These are phyloP conservation scores for Brachionus paranguensis DNA, from an alignment of 1,140 invertebrate species.

Conservation along the genomic window DNA sequence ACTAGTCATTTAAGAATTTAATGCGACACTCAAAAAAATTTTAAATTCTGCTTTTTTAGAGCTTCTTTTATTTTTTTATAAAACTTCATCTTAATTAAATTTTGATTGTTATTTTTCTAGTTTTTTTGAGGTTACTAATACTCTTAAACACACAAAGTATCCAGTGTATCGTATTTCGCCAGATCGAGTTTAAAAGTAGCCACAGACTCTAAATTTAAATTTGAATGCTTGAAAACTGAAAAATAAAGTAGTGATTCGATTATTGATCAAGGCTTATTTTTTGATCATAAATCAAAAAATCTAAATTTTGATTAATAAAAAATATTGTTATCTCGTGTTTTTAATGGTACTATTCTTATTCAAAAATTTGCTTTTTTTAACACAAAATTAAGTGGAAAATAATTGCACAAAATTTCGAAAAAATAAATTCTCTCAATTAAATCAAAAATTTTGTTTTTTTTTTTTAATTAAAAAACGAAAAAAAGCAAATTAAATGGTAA, in stretches of 20 bases:
- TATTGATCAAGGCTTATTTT: neutral
- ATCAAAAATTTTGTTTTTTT: too few species aligned
- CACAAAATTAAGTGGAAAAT: too few species aligned
- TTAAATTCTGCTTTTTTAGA: neutral
- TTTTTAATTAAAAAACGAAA: too few species aligned
- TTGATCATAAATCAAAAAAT: neutral
- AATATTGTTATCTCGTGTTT: too few species aligned
- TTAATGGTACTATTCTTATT: too few species aligned
- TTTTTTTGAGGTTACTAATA: conserved; percentile 23
- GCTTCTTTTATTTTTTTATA: neutral
- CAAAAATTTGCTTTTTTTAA: too few species aligned
- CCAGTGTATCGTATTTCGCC: neutral
- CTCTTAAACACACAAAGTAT: neutral
- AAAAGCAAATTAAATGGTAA: too few species aligned
- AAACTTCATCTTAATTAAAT: conserved; percentile 17
- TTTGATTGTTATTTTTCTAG: conserved; percentile 1
- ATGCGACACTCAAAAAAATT: neutral
- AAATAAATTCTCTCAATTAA: too few species aligned
- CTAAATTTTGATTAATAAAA: neutral
- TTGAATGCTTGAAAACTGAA: neutral
- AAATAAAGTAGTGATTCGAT: neutral
- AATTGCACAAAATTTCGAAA: too few species aligned
- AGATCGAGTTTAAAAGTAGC: neutral
- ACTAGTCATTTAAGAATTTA: neutral
- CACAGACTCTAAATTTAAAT: neutral